Percentiles rank a stretch among this genome's conserved stretches.
Conservation (phyloP, 2,113 vertebrate genomes). For the Microtus pennsylvanicus region DNA sequence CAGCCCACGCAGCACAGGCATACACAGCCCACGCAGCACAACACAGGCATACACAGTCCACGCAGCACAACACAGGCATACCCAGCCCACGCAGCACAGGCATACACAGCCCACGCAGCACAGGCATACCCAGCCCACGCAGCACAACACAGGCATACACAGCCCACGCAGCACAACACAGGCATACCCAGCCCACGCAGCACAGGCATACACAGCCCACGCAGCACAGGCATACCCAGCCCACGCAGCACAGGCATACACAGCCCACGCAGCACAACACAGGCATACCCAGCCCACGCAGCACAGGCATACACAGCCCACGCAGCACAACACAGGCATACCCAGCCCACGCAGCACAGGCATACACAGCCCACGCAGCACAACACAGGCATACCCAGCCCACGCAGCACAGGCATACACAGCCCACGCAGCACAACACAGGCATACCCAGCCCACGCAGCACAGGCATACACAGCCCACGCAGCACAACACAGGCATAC, state of each 20-base stretch:
- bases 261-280: not conserved
- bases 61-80: not conserved
- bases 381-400: not conserved
- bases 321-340: not conserved
- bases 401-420: not conserved
- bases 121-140: no score
- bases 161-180: not conserved
- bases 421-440: not conserved
- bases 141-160: no score
- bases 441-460: not conserved
- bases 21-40: not conserved
- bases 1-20: not conserved
- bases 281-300: not conserved
- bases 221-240: constrained; percentile 17
- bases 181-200: not conserved
- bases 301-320: not conserved
- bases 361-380: not conserved
- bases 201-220: not conserved
- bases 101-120: not conserved
- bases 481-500: not conserved
- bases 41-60: not conserved
- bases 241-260: no score
- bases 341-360: not conserved
- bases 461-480: not conserved
- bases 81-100: not conserved